Evolutionary conservation across 37 sponge, comb jelly and placozoan genomes (phyloP).

Genomic region (Crambe crambe): DNA sequence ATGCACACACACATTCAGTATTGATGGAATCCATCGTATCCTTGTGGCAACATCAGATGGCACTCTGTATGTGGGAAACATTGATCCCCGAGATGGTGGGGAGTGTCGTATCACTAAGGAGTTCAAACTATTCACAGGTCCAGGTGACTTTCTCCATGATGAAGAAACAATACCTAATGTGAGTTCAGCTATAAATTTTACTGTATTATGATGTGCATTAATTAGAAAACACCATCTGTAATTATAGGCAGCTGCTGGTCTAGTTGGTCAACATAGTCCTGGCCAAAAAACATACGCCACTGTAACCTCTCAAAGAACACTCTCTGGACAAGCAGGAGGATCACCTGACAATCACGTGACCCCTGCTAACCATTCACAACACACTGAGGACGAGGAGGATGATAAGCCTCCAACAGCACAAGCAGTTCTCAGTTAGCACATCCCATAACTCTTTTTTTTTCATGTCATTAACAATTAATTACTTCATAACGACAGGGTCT

Average conservation of each 20-base stretch:
- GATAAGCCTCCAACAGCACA: constrained; percentile 52
- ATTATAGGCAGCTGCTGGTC: not conserved
- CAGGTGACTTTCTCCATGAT: not conserved
- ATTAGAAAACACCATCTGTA: not conserved
- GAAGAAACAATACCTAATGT: not conserved
- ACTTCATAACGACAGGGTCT: not conserved
- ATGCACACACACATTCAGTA: constrained; percentile 9
- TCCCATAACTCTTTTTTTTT: not conserved
- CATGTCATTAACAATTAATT: not conserved
- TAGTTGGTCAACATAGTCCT: not conserved
- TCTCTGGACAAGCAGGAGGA: not conserved
- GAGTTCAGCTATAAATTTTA: not conserved
- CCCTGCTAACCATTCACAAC: not conserved
- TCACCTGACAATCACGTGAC: constrained; percentile 32
- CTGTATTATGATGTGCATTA: not conserved
- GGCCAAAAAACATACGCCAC: constrained; percentile 6
- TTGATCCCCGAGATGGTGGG: constrained; percentile 67
- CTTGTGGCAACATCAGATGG: constrained; percentile 83
- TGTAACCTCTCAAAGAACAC: constrained; percentile 8
- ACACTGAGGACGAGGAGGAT: constrained; percentile 32
- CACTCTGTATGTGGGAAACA: constrained; percentile 48
- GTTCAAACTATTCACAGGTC: constrained; percentile 24
- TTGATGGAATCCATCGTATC: constrained; percentile 59
- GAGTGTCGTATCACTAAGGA: constrained; percentile 58
- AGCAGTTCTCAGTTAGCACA: constrained; percentile 37